phyloP scores from a whole-genome alignment of 92 coral and sea anemone genomes.

The Galaxea fascicularis region DNA sequence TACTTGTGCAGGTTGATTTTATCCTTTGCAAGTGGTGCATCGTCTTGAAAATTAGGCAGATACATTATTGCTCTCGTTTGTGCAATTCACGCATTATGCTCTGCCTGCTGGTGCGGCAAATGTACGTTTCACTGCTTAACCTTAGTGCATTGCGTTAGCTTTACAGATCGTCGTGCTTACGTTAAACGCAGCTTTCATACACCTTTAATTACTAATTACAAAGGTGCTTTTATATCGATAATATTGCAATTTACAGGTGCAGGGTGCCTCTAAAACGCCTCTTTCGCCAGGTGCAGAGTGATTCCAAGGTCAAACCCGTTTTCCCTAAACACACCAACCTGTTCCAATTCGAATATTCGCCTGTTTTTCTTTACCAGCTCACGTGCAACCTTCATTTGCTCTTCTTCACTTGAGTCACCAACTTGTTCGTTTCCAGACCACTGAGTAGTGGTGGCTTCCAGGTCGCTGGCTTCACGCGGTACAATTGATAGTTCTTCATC shows the following conservation, averaged over 20 bases:
- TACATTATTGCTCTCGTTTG: too few relatives aligned
- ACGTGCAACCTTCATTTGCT: slow-evolving; percentile 48
- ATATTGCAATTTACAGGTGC: not conserved
- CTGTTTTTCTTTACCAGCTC: slow-evolving; percentile 77
- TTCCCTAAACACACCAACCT: slow-evolving; percentile 73
- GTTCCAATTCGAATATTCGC: slow-evolving; percentile 68
- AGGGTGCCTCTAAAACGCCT: not conserved
- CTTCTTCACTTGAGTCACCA: not conserved
- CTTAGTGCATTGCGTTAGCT: not conserved
- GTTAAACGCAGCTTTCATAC: not conserved
- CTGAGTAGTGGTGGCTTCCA: slow-evolving; percentile 2
- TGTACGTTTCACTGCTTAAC: too few relatives aligned
- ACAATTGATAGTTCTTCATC: not conserved
- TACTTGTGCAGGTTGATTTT: too few relatives aligned
- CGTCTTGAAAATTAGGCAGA: too few relatives aligned
- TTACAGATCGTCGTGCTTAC: not conserved
- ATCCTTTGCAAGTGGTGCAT: too few relatives aligned
- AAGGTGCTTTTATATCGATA: not conserved
- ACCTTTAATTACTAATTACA: not conserved
- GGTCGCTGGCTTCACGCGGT: not conserved
- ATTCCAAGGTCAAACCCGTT: not conserved
- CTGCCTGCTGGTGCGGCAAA: too few relatives aligned
- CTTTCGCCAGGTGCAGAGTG: slow-evolving; percentile 1
- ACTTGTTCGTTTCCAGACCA: slow-evolving; percentile 1
- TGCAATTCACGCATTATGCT: too few relatives aligned